phyloP scores from a whole-genome alignment of 2,797 vertebrate species.

The Enteromius paludinosus region DNA sequence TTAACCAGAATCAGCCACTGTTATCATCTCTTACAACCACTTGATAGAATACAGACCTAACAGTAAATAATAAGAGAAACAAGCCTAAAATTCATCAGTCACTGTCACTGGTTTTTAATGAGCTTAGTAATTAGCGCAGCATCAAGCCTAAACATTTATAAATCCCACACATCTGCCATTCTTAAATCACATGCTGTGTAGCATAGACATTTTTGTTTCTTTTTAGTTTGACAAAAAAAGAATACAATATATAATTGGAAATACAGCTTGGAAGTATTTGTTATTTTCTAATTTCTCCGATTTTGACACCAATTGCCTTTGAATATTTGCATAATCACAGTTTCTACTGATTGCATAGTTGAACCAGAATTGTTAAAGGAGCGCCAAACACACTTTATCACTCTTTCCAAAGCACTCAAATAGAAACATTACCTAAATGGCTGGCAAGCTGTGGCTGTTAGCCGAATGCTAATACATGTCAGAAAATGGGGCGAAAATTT shows the following conservation, averaged over 20 bases:
- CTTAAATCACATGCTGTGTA: not conserved
- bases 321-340: constrained; percentile 53
- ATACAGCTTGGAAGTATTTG: constrained; percentile 1
- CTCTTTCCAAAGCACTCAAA: constrained; percentile 82
- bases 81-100: constrained; percentile 11
- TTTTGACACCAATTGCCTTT: constrained; percentile 25
- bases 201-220: not conserved
- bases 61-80: constrained; percentile 11
- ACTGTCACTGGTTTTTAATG: constrained; percentile 29
- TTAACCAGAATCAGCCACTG: not conserved
- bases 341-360: constrained; percentile 53
- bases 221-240: not conserved
- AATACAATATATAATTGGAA: constrained; percentile 1
- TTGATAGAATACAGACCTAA: not conserved
- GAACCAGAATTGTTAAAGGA: constrained; percentile 58
- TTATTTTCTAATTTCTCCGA: constrained; percentile 39
- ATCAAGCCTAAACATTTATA: constrained; percentile 39
- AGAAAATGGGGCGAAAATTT: constrained; percentile 79
- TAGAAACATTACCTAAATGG: constrained; percentile 86
- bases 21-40: not conserved
- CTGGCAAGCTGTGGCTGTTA: constrained; percentile 83
- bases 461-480: constrained; percentile 86
- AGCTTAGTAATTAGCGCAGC: constrained; percentile 34
- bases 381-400: constrained; percentile 76
- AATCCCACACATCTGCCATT: constrained; percentile 32